A percentile compares a stretch with the other conserved stretches of the same genome.
These are phyloP conservation scores for Physella acuta DNA, from an alignment of 1,140 invertebrate genomes.

Conservation along the genomic window DNA sequence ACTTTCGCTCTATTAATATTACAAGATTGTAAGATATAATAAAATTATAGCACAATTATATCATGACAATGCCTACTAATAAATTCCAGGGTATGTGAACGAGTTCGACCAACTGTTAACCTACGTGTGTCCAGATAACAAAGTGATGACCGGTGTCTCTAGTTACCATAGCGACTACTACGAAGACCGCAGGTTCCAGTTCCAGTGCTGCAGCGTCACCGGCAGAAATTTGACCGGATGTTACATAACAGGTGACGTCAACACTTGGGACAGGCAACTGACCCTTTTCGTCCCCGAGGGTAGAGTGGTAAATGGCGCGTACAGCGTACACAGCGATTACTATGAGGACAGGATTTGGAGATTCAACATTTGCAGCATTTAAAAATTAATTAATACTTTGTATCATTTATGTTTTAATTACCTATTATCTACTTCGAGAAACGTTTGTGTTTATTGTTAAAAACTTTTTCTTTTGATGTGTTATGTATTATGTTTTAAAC, in stretches of 20 bases:
- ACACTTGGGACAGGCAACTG: background rate
- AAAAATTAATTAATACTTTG: too few species aligned
- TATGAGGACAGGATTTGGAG: background rate
- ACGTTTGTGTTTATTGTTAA: too few species aligned
- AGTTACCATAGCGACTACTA: constrained; percentile 24
- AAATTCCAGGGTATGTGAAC: constrained; percentile 24
- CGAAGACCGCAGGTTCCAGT: constrained; percentile 28
- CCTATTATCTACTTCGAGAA: too few species aligned
- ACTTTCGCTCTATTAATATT: too few species aligned
- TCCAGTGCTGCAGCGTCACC: constrained; percentile 23
- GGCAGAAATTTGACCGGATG: background rate
- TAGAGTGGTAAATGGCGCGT: background rate
- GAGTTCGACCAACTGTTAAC: constrained; percentile 20
- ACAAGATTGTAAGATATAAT: too few species aligned
- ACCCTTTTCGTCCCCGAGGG: background rate
- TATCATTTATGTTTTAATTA: too few species aligned
- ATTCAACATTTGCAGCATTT: background rate
- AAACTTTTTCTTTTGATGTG: too few species aligned
- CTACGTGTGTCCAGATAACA: constrained; percentile 23
- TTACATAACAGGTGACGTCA: background rate
- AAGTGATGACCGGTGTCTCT: constrained; percentile 17
- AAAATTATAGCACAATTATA: too few species aligned
- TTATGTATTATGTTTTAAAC: too few species aligned
- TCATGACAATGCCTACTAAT: too few species aligned
- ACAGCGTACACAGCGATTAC: background rate